Percentiles rank a stretch among this genome's conserved stretches.
Evolutionary conservation across 2,888 invertebrate genomes (phyloP).

Genomic region (Noctua fimbriata): DNA sequence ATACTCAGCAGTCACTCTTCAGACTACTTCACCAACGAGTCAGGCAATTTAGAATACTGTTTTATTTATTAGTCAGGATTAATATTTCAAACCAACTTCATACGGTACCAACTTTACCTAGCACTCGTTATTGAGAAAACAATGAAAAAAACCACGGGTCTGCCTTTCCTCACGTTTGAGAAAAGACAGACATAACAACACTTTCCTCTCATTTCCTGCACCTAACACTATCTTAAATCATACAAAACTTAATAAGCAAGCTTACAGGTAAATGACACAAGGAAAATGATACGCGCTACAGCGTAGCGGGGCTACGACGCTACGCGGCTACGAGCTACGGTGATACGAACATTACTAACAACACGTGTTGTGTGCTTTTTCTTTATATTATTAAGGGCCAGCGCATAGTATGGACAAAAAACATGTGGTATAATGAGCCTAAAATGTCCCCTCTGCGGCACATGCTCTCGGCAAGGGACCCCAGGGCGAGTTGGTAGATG

Average conservation of each 20-base stretch:
- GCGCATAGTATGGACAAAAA: not conserved
- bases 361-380: constrained; percentile 20
- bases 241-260: constrained; percentile 46
- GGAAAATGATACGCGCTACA: constrained; percentile 35
- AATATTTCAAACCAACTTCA: not conserved
- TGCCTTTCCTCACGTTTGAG: not conserved
- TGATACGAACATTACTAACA: constrained; percentile 28
- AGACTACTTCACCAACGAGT: too few species aligned
- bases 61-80: not conserved
- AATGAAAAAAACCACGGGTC: not conserved
- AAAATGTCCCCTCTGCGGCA: not conserved
- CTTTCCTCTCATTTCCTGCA: constrained; percentile 5
- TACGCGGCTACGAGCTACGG: constrained; percentile 40
- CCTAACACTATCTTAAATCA: constrained; percentile 4
- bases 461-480: too few species aligned
- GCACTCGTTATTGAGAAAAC: not conserved
- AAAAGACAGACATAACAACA: constrained; percentile 21
- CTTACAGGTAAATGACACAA: constrained; percentile 15
- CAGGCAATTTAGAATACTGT: not conserved
- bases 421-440: not conserved
- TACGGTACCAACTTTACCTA: not conserved
- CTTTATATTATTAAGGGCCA: not conserved
- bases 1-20: too few species aligned
- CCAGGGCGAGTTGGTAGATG: not conserved
- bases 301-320: constrained; percentile 24